Base-by-base conservation (phyloP, 2,797 vertebrate genomes). In the Tenualosa thibaudeaui region DNA sequence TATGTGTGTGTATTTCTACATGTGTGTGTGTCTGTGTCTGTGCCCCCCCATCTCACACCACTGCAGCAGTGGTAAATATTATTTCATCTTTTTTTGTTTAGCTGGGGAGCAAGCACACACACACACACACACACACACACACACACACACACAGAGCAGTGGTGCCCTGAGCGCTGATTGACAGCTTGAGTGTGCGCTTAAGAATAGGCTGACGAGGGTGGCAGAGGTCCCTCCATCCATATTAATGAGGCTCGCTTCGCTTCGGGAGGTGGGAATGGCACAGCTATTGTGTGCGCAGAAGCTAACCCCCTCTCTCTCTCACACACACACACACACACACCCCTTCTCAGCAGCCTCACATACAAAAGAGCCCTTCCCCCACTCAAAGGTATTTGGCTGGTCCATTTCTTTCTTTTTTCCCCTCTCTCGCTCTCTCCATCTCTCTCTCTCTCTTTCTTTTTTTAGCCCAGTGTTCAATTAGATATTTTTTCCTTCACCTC, bases 261-360 rank as follows among this genome's bases (percentile, higher is more conserved):
- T 50, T 46, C 81, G 8, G 62, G 40, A 65, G 50, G 15, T 56
- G 56, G 65, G 82, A 78, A 40, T 12, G 68, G 31, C 31, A 56
- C 22, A 37, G 84, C 87, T 81, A 81, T 88, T 88, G 87, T 88
- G 86, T 82, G 71, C 17, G 62, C 75, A 85, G 81, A 49, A 58
- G 53, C 53, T 86, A 85, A 86, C 84, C 85, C 81, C 68, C 37
- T 17, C 24, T 31, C 62, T 7, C 26, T 7, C 26, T 13, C 62
- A 31, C 62, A 68, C 62, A 68, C 62, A 68, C 62, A 68, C 62
- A 68, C 62, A 68, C 62, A 68, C 62, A 24, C 58, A 17, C 58
- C 71, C 84, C 68, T 75, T 81, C 83, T 81, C 81, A 86, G 56
- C 19, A 81, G 83, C n/a, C 24, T 12, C 81, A 75, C 54, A 84